phyloP scores from a whole-genome alignment of 2,113 vertebrate genomes.

The Abramis brama region DNA sequence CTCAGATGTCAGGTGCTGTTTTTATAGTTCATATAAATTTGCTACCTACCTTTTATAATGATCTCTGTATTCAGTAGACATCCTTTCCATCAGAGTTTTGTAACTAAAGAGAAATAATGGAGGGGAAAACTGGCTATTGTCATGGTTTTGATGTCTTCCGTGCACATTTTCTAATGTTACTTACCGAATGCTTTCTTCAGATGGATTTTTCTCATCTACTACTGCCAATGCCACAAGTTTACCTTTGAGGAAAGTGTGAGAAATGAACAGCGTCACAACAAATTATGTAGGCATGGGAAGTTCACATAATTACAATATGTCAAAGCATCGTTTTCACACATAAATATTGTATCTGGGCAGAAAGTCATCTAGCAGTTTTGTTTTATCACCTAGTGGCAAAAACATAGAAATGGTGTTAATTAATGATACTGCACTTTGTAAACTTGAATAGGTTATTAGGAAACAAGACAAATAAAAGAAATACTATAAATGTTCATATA shows the following conservation, averaged over 20 bases:
- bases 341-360: neutral
- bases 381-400: slow-evolving; percentile 29
- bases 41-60: slow-evolving; percentile 82
- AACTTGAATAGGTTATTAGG: neutral
- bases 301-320: slow-evolving; percentile 2
- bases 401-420: slow-evolving; percentile 8
- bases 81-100: slow-evolving; percentile 84
- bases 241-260: slow-evolving; percentile 68
- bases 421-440: neutral
- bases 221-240: slow-evolving; percentile 88
- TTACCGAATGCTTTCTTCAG: slow-evolving; percentile 84
- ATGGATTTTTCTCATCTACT: slow-evolving; percentile 83
- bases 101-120: slow-evolving; percentile 70
- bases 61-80: slow-evolving; percentile 83
- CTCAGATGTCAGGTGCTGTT: neutral
- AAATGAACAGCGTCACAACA: slow-evolving; percentile 25
- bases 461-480: neutral
- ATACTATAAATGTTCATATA: neutral
- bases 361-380: neutral
- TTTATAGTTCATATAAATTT: neutral
- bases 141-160: neutral
- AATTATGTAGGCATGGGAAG: slow-evolving; percentile 5
- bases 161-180: neutral
- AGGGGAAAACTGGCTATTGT: neutral
- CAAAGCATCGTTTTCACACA: slow-evolving; percentile 9